Evolutionary conservation across 2,797 vertebrate species (phyloP).

Genomic region (Heliangelus exortis): DNA sequence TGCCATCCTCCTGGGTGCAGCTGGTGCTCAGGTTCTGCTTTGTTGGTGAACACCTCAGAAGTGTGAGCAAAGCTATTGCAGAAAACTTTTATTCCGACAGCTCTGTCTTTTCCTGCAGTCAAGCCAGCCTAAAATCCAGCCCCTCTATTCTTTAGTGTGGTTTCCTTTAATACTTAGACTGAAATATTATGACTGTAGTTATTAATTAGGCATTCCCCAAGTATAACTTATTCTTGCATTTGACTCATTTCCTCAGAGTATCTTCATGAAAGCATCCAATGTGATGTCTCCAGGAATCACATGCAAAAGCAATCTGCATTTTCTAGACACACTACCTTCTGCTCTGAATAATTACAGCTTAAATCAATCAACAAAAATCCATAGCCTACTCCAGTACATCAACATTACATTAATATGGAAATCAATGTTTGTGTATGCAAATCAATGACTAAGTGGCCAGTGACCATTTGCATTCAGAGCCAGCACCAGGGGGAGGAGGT

Average conservation of each 20-base stretch:
- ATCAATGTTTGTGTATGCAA: neutral
- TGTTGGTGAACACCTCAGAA: neutral
- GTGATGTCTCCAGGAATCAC: neutral
- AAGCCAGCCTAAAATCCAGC: neutral
- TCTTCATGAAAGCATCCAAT: conserved; percentile 18
- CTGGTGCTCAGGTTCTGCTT: fast-evolving
- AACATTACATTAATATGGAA: neutral
- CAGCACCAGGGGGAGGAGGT: neutral
- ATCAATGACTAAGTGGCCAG: neutral
- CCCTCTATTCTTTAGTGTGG: neutral
- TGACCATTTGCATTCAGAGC: neutral
- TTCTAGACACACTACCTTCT: neutral
- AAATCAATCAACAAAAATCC: neutral
- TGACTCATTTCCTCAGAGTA: conserved; percentile 18
- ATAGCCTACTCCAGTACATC: neutral
- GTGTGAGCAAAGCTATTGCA: neutral
- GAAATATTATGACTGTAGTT: conserved; percentile 14
- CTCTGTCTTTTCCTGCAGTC: neutral
- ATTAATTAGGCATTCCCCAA: conserved; percentile 15
- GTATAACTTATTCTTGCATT: neutral
- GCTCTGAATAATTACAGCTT: neutral
- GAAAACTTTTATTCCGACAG: neutral
- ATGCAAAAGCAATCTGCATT: neutral
- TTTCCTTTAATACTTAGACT: neutral
- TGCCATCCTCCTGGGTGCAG: fast-evolving